These are phyloP conservation scores for Beris morrisii DNA, from an alignment of 2,888 invertebrate species.

Conservation along the genomic window DNA sequence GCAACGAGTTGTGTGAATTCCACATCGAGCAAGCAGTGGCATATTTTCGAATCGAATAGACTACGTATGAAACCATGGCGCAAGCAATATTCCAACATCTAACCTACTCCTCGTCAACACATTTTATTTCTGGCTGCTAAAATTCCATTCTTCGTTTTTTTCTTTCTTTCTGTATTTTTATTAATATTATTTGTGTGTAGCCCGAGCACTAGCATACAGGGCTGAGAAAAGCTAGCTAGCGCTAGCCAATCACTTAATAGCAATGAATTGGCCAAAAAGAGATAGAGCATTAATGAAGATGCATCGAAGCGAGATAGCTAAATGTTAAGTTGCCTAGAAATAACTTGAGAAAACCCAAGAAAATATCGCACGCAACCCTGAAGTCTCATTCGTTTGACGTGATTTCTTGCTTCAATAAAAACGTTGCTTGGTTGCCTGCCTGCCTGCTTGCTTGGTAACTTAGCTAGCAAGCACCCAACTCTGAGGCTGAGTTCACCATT, in stretches of 20 bases:
- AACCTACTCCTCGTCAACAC: conserved; percentile 31
- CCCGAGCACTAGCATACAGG: not conserved
- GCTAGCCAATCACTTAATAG: conserved; percentile 1
- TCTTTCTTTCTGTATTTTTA: conserved; percentile 25
- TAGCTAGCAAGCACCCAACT: not conserved
- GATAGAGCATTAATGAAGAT: no score
- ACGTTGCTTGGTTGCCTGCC: not conserved
- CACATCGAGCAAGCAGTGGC: no score
- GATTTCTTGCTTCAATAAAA: conserved; percentile 14
- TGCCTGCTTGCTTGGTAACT: conserved; percentile 3
- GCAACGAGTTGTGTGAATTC: no score
- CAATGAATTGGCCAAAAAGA: no score
- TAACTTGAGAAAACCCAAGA: no score
- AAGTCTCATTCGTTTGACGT: not conserved
- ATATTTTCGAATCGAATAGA: no score
- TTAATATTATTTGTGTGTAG: not conserved
- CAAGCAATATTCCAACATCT: conserved; percentile 17
- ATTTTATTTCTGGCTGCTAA: conserved; percentile 33
- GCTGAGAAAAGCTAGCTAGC: conserved; percentile 4
- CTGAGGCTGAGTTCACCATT: no score
- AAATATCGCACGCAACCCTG: no score
- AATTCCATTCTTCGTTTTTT: conserved; percentile 31
- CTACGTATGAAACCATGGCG: conserved; percentile 9
- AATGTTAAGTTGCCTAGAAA: no score
- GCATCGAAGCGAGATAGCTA: no score